Evolutionary conservation across 2,797 vertebrate species (phyloP).

Genomic region (Pangasius sanitwongsei): DNA sequence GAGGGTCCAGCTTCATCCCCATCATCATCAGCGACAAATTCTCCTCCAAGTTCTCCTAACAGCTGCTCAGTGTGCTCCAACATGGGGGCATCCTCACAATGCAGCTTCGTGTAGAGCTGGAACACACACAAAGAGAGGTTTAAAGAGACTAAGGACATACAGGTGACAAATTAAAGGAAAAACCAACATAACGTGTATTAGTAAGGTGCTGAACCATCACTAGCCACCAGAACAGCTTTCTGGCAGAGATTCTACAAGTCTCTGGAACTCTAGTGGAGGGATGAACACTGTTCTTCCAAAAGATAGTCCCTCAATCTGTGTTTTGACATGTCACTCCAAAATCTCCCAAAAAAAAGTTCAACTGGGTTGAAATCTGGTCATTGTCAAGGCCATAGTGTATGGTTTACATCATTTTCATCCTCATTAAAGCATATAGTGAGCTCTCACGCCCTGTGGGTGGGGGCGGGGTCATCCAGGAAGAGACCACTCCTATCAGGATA

Average conservation of each 20-base stretch:
- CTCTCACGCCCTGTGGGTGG: background rate
- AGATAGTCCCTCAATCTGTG: background rate
- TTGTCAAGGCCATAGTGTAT: background rate
- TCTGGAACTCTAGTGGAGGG: background rate
- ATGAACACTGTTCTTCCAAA: background rate
- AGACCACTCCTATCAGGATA: background rate
- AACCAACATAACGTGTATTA: background rate
- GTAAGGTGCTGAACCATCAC: background rate
- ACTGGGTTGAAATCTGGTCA: background rate
- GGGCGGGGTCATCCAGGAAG: background rate
- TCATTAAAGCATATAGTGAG: background rate
- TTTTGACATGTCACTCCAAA: background rate
- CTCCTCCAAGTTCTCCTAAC: slow-evolving; percentile 74
- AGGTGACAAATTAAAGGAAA: background rate
- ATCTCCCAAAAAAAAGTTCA: background rate
- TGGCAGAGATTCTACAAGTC: background rate
- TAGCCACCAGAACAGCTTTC: background rate
- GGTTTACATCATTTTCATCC: slow-evolving; percentile 1
- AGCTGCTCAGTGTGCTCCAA: slow-evolving; percentile 78
- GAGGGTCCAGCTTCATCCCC: slow-evolving; percentile 62
- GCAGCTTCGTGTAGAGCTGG: slow-evolving; percentile 77
- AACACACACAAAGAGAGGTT: slow-evolving; percentile 4
- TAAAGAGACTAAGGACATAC: background rate
- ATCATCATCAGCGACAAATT: slow-evolving; percentile 56
- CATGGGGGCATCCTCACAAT: slow-evolving; percentile 76